Conservation (phyloP, 1,140 invertebrate genomes). For the Bombus affinis region DNA sequence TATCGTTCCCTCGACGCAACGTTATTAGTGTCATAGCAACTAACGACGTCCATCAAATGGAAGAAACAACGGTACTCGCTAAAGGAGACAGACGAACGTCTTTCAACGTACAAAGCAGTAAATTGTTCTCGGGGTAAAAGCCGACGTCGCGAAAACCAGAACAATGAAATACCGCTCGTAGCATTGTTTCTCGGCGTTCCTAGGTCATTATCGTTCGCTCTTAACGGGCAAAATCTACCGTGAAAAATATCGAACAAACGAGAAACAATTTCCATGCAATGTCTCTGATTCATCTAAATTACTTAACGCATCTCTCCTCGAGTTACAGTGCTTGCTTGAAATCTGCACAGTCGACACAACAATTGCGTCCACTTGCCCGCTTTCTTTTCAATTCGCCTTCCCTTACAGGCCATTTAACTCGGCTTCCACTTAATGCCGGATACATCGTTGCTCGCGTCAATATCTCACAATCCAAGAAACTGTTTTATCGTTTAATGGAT, state of each 20-base stretch:
- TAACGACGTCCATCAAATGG: constrained; percentile 18
- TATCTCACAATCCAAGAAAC: constrained; percentile 31
- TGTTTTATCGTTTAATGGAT: constrained; percentile 45
- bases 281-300: constrained; percentile 51
- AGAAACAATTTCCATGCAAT: background rate
- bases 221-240: constrained; percentile 9
- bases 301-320: constrained; percentile 6
- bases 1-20: background rate
- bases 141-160: constrained; percentile 27
- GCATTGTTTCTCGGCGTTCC: constrained; percentile 30
- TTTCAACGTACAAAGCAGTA: constrained; percentile 12
- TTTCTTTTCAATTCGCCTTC: constrained; percentile 18
- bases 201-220: constrained; percentile 36
- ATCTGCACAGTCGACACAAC: constrained; percentile 5
- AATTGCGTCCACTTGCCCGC: background rate
- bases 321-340: no score
- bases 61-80: background rate
- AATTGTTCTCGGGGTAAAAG: constrained; percentile 23
- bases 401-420: constrained; percentile 51
- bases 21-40: constrained; percentile 22
- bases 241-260: constrained; percentile 1
- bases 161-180: constrained; percentile 7
- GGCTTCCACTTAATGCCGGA: constrained; percentile 22
- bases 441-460: constrained; percentile 28
- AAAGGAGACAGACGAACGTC: constrained; percentile 21